Evolutionary conservation across 2,888 invertebrate species (phyloP), one percentile per base, ranked within the genome.

Genomic region (Lordiphosa andalusiaca): DNA sequence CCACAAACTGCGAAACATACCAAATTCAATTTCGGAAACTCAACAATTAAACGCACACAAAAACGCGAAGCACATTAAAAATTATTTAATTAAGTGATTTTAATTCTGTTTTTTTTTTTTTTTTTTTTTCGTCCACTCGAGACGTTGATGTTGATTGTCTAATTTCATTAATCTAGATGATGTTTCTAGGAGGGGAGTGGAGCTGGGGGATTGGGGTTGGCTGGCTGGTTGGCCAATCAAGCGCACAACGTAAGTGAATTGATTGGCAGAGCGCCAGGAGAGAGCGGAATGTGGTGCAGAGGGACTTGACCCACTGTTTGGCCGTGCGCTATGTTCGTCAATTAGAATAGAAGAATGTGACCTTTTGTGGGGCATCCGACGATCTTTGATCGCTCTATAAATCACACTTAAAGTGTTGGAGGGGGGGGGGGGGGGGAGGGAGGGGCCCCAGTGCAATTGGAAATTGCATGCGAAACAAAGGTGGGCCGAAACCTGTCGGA

Each of bases 71-170:
- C 69, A 76, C 81, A 77, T 76, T 81, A 81, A 81, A 81, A 84
- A 78, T 84, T 81, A 78, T 78, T 84, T 78, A 84, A 78, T 78
- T 78, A 76, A 78, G 84, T 78, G 84, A 81, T 78, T 78, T 77
- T 80, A 83, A 83, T 50, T 41, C n/a, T n/a, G n/a, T n/a, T n/a
- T n/a, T n/a, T n/a, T n/a, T n/a, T n/a, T n/a, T n/a, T n/a, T n/a
- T n/a, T n/a, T 7, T 38, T 46, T 55, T 42, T 76, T 56, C 53
- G 46, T 46, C 46, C 53, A 63, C 62, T 62, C 64, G 54, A 63
- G 62, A 62, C 38, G 38, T 47, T 51, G 50, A 53, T 54, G 65
- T 66, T 84, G 81, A 78, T 78, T 78, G 77, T 78, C 84, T 78
- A 78, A 78, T 78, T 84, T 78, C 81, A 78, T 78, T 78, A 84